Base-by-base conservation (phyloP, 2,797 vertebrate species). In the Geotrypetes seraphini region DNA sequence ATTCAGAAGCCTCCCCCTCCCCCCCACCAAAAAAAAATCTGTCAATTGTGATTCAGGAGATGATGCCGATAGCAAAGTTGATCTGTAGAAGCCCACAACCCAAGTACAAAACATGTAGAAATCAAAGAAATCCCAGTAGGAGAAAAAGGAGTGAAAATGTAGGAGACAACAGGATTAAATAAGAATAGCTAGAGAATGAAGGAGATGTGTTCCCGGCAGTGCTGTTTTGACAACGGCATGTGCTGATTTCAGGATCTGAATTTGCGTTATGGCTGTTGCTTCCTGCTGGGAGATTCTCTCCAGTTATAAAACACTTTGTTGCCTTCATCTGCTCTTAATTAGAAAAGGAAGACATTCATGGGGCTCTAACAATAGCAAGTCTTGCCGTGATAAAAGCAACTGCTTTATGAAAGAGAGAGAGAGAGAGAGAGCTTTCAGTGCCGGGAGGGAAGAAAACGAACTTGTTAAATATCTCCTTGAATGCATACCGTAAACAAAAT, bases 251-350 rank as follows among this genome's bases (percentile, higher is more conserved):
- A 43, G 19, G n/a, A 19, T 17, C 31, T 10, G 18, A 13, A 33
- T 18, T 37, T 53, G 21, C 21, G 35, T 43, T 29, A 43, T 9
- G 34, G 36, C n/a, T n/a, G n/a, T n/a, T n/a, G n/a, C 31, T 31
- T 8, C 66, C 63, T 6, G 25, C 44, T 6, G 10, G 16, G 9
- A 41, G 53, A 53, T 58, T 49, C 34, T 61, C 49, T 56, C 46
- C 47, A 33, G 61, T 50, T 35, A 38, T 10, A 46, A 60, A 67
- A 31, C 57, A 35, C 35, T 47, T n/a, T 3, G 24, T 4, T 49
- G 46, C 57, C 32, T 66, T 59, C 41, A 14, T 27, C 63, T 3
- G 0, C 30, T 50, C 33, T 56, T 62, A 63, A 60, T 69, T 55
- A 48, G 55, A 69, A 37, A 28, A 18, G 43, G 34, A 52, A 42